Evolutionary conservation across 1,140 invertebrate species (phyloP), one percentile per base, ranked within the genome.

Genomic region (Pissodes strobi): DNA sequence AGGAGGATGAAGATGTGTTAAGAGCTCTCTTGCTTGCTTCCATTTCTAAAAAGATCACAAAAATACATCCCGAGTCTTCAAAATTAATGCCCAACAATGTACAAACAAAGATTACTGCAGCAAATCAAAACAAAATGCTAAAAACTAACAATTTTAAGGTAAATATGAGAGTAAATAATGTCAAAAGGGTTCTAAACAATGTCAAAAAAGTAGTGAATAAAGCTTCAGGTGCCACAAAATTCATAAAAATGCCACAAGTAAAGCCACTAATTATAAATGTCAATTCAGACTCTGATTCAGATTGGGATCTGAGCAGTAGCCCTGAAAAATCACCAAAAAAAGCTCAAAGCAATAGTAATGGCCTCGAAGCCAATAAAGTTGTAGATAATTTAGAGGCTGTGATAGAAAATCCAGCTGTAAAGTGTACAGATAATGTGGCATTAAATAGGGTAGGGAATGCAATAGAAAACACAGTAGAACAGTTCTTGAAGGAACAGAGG

Each of bases 1-100:
- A 77, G n/a, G 76, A 76, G 55, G 77, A 78, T 69, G 72, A 73
- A 43, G 77, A 78, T 66, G 69, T 78, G 18, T 61, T 78, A 43
- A 61, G 77, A 22, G 77, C 77, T 22, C 69, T 76, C 45, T 58
- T 78, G 8, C 64, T 78, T 41, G 76, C 75, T n/a, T 75, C 73
- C 15, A 73, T 78, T 56, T 71, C 76, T 9, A 77, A 73, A 55
- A 77, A 76, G 72, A 75, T 78, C 18, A 67, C 67, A 8, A 61
- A 66, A 45, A 62, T 63, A 27, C 34, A 57, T 6, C 37, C 39
- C 9, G 22, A 37, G 4, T 0, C 22, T 22, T n/a, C 13, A 15
- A 15, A 41, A 51, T 39, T 15, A 38, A 63, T n/a, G 1, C 15
- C 12, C 15, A 1, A 5, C 6, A 27, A 13, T 22, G 22, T 25